Percentiles rank a stretch among this genome's conserved stretches.
Evolutionary conservation across 2,797 vertebrate species (phyloP).

Genomic region (Fundulus diaphanus): DNA sequence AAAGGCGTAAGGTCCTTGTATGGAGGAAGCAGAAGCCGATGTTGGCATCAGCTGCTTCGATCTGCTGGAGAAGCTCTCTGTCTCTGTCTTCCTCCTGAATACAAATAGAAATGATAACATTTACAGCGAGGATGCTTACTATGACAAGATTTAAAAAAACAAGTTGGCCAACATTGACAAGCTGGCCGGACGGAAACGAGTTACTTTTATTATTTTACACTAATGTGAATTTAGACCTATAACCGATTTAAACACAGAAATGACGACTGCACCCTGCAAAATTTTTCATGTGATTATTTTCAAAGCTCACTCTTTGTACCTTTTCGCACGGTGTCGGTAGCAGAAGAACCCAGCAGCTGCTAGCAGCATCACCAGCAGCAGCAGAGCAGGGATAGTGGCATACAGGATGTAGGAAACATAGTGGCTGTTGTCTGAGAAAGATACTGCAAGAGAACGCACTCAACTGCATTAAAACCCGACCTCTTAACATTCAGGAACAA

Average conservation of each 20-base stretch:
- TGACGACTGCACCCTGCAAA: neutral
- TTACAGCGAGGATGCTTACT: neutral
- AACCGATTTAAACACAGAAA: neutral
- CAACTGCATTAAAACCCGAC: neutral
- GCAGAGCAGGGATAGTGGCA: conserved; percentile 82
- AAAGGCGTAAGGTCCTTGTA: conserved; percentile 82
- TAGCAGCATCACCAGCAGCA: conserved; percentile 87
- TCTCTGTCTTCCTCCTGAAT: conserved; percentile 81
- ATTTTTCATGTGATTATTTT: neutral
- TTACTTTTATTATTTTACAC: neutral
- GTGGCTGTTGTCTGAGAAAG: conserved; percentile 76
- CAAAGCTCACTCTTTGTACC: conserved; percentile 73
- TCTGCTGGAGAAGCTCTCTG: conserved; percentile 66
- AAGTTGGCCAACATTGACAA: neutral
- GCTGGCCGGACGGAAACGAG: neutral
- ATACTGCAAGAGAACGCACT: conserved; percentile 66
- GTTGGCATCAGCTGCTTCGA: conserved; percentile 77
- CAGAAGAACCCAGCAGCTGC: conserved; percentile 80
- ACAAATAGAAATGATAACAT: conserved; percentile 8
- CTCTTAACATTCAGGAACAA: neutral
- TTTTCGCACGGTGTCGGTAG: conserved; percentile 82
- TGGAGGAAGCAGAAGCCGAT: conserved; percentile 66
- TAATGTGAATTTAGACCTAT: neutral
- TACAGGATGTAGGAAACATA: conserved; percentile 87
- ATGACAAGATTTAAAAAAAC: neutral